These are phyloP conservation scores for Diogma glabrata DNA, from an alignment of 2,888 invertebrate species.

Conservation along the genomic window DNA sequence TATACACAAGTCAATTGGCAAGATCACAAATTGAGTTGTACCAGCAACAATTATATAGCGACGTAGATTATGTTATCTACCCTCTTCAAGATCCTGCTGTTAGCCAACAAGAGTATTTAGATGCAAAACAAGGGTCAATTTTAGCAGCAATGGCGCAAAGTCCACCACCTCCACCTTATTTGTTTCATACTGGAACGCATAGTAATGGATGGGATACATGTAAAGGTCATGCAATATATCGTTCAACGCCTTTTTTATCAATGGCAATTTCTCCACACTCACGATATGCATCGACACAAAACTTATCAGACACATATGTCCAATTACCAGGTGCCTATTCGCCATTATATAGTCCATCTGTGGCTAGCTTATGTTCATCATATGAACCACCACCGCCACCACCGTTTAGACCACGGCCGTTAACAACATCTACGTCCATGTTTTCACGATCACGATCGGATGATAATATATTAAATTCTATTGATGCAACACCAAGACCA, in stretches of 20 bases:
- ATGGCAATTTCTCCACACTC: slow-evolving; percentile 53
- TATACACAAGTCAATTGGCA: slow-evolving; percentile 56
- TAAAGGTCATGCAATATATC: slow-evolving; percentile 63
- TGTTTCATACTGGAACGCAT: slow-evolving; percentile 37
- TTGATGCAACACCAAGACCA: slow-evolving; percentile 42
- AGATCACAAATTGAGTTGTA: slow-evolving; percentile 74
- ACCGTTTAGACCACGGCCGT: slow-evolving; percentile 42
- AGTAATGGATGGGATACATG: slow-evolving; percentile 34
- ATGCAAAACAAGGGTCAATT: slow-evolving; percentile 57
- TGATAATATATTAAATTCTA: slow-evolving; percentile 65
- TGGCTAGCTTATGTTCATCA: slow-evolving; percentile 50
- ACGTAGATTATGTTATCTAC: slow-evolving; percentile 85
- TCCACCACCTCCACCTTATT: slow-evolving; percentile 45
- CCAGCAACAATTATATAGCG: slow-evolving; percentile 80
- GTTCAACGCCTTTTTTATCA: slow-evolving; percentile 70
- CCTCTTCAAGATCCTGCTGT: slow-evolving; percentile 81
- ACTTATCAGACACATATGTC: slow-evolving; percentile 62
- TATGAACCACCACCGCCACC: slow-evolving; percentile 56
- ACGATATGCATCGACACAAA: slow-evolving; percentile 69
- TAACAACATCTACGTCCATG: slow-evolving; percentile 31
- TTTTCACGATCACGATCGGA: slow-evolving; percentile 66
- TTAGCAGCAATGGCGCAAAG: slow-evolving; percentile 57
- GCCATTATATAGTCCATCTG: slow-evolving; percentile 52
- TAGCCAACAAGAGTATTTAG: slow-evolving; percentile 82
- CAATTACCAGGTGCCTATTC: slow-evolving; percentile 49